phyloP scores from a whole-genome alignment of 2,113 vertebrate genomes.

The Merops nubicus region DNA sequence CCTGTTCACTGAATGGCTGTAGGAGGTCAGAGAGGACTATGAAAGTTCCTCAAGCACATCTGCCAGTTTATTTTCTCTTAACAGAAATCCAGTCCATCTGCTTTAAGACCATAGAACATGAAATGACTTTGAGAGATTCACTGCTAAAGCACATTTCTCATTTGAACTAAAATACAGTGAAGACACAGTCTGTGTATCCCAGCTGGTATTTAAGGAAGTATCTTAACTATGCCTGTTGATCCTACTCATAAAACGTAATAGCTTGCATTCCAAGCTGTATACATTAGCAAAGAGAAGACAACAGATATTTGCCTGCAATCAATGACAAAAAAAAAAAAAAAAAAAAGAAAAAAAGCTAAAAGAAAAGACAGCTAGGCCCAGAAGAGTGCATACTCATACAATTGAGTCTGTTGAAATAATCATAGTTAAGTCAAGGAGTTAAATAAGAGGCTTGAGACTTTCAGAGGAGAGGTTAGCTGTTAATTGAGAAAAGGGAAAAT shows the following conservation, averaged over 20 bases:
- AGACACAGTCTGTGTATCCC: not conserved
- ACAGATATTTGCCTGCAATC: fast-evolving
- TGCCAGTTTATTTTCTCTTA: not conserved
- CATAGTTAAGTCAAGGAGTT: not conserved
- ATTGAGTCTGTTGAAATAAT: not conserved
- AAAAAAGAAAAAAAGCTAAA: no score
- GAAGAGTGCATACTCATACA: not conserved
- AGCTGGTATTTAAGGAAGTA: not conserved
- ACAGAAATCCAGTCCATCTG: not conserved
- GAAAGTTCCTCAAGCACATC: not conserved
- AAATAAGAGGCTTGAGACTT: not conserved
- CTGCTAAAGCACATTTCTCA: not conserved
- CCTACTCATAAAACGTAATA: not conserved
- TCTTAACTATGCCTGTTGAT: not conserved
- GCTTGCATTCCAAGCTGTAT: not conserved
- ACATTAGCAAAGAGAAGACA: not conserved
- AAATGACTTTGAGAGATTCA: not conserved
- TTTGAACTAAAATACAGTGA: not conserved
- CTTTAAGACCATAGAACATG: not conserved
- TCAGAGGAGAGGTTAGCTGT: not conserved
- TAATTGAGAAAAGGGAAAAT: not conserved
- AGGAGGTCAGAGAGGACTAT: not conserved
- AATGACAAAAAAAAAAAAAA: not conserved
- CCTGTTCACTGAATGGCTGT: not conserved
- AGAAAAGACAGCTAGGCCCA: not conserved